phyloP scores from a whole-genome alignment of 1,140 invertebrate species.

The Monochamus saltuarius region DNA sequence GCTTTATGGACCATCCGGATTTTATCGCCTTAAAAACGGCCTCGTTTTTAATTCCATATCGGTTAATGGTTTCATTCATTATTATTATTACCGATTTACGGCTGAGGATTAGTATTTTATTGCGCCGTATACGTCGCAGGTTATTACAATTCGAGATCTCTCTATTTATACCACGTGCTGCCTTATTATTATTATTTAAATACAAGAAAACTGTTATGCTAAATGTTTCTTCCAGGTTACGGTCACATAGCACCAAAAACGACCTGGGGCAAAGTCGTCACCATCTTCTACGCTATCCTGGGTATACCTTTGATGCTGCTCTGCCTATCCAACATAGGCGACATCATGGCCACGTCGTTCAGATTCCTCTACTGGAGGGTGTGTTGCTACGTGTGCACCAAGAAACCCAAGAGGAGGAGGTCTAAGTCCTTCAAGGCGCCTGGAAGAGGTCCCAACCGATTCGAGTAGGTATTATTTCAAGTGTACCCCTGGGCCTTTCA shows the following conservation, averaged over 20 bases:
- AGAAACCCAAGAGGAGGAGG: constrained; percentile 67
- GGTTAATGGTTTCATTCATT: too few species aligned
- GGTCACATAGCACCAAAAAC: constrained; percentile 95
- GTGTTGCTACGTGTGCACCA: constrained; percentile 85
- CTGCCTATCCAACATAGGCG: constrained; percentile 93
- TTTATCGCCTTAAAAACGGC: too few species aligned
- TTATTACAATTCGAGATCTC: too few species aligned
- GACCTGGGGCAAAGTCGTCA: constrained; percentile 86
- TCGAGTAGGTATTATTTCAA: constrained; percentile 17
- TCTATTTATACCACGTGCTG: too few species aligned
- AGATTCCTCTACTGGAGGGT: constrained; percentile 87
- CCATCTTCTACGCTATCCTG: constrained; percentile 93
- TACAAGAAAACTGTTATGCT: too few species aligned
- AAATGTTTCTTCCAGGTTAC: constrained; percentile 71
- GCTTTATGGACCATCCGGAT: too few species aligned
- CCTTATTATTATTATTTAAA: too few species aligned
- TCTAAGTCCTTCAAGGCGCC: constrained; percentile 45
- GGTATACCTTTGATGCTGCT: constrained; percentile 94
- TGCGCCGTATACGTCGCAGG: not conserved
- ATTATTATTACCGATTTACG: too few species aligned
- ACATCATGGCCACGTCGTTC: constrained; percentile 93
- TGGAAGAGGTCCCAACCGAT: constrained; percentile 17
- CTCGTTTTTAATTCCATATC: too few species aligned
- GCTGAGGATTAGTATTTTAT: not conserved
- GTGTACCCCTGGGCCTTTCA: too few species aligned